These are phyloP conservation scores for Oedothorax gibbosus DNA, from an alignment of 1,140 invertebrate genomes.

Conservation along the genomic window DNA sequence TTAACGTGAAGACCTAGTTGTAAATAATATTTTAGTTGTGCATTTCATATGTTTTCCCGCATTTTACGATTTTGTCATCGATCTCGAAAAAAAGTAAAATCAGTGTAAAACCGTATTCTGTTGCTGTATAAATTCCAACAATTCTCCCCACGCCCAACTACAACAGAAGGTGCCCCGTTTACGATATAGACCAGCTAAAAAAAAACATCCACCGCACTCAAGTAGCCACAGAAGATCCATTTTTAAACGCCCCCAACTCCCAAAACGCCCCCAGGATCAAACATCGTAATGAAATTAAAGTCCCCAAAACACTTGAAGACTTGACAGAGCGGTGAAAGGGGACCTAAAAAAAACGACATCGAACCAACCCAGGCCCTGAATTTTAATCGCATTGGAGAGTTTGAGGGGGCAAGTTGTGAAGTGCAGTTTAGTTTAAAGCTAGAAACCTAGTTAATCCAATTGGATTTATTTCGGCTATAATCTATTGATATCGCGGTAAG, in stretches of 20 bases:
- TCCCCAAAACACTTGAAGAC: slow-evolving; percentile 48
- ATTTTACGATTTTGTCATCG: too few relatives aligned
- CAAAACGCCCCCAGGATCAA: slow-evolving; percentile 2
- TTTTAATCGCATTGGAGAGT: slow-evolving; percentile 42
- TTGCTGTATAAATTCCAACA: too few relatives aligned
- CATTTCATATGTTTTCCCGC: too few relatives aligned
- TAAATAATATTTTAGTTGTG: too few relatives aligned
- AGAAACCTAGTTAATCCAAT: slow-evolving; percentile 14
- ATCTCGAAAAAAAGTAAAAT: too few relatives aligned
- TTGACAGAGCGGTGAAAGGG: slow-evolving; percentile 45
- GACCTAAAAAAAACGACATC: slow-evolving; percentile 35
- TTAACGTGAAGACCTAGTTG: too few relatives aligned
- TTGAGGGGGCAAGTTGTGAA: slow-evolving; percentile 12
- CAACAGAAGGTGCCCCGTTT: background rate
- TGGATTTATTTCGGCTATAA: slow-evolving; percentile 31
- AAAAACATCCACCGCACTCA: slow-evolving; percentile 13
- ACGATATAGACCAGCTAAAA: background rate
- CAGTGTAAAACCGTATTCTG: too few relatives aligned
- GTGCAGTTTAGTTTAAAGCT: slow-evolving; percentile 14
- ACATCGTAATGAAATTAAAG: slow-evolving; percentile 31
- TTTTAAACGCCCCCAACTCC: slow-evolving; percentile 20
- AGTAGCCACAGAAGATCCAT: slow-evolving; percentile 49
- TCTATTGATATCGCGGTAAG: slow-evolving; percentile 24
- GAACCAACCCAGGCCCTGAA: background rate
- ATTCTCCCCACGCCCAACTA: background rate